phyloP scores from a whole-genome alignment of 1,140 invertebrate species.

The Wiebesia pumilae region DNA sequence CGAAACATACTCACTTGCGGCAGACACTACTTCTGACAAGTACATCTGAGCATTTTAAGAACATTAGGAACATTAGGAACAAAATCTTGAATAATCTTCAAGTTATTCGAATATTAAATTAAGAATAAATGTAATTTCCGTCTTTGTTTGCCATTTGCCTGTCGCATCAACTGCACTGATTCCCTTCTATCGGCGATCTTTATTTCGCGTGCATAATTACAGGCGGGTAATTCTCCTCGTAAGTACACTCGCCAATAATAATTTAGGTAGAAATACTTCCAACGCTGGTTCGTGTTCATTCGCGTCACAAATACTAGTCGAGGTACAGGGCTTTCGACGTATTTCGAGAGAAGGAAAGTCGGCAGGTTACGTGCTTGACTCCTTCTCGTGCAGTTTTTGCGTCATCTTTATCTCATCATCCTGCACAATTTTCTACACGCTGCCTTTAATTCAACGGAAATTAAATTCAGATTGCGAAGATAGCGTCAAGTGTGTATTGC shows the following conservation, averaged over 20 bases:
- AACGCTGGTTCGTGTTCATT: not conserved
- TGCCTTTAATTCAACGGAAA: constrained; percentile 29
- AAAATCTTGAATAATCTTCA: too few relatives aligned
- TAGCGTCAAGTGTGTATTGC: not conserved
- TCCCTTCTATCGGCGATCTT: not conserved
- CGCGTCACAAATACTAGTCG: not conserved
- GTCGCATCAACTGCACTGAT: not conserved
- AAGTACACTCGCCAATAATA: too few relatives aligned
- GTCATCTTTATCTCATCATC: not conserved
- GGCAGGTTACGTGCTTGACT: not conserved
- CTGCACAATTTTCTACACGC: not conserved
- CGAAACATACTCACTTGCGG: not conserved
- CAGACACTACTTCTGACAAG: constrained; percentile 3
- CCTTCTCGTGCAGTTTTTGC: not conserved
- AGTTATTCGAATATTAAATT: too few relatives aligned
- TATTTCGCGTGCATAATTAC: not conserved
- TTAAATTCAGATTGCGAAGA: constrained; percentile 24
- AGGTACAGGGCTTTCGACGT: not conserved
- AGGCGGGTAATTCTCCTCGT: too few relatives aligned
- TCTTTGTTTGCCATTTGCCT: too few relatives aligned
- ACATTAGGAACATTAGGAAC: too few relatives aligned
- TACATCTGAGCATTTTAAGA: not conserved
- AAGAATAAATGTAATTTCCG: too few relatives aligned
- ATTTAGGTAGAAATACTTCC: not conserved
- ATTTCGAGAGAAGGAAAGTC: not conserved